phyloP scores from a whole-genome alignment of 1,140 invertebrate species.

The Nomia melanderi region DNA sequence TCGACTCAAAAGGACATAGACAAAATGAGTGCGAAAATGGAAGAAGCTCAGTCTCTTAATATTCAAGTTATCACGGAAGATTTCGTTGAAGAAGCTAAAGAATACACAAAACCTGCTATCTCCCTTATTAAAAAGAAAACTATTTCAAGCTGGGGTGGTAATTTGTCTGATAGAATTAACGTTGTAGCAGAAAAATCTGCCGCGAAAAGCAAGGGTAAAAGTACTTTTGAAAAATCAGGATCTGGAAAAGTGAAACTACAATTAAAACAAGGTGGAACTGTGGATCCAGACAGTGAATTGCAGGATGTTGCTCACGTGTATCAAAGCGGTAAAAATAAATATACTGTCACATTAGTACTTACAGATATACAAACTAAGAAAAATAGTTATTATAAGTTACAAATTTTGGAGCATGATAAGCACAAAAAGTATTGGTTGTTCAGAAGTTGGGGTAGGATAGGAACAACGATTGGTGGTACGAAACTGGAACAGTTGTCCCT shows the following conservation, averaged over 20 bases:
- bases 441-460: slow-evolving; percentile 96
- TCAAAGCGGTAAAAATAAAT: slow-evolving; percentile 84
- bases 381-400: slow-evolving; percentile 98
- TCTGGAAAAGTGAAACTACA: slow-evolving; percentile 88
- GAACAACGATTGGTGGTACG: slow-evolving; percentile 93
- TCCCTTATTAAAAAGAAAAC: slow-evolving; percentile 86
- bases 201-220: slow-evolving; percentile 82
- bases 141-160: slow-evolving; percentile 91
- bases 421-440: slow-evolving; percentile 90
- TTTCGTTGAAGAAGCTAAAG: slow-evolving; percentile 88
- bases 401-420: slow-evolving; percentile 91
- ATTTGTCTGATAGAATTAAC: slow-evolving; percentile 83
- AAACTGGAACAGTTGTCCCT: slow-evolving; percentile 86
- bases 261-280: slow-evolving; percentile 92
- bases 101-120: slow-evolving; percentile 82
- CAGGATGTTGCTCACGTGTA: slow-evolving; percentile 92
- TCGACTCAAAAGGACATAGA: slow-evolving; percentile 87
- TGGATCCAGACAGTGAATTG: slow-evolving; percentile 94
- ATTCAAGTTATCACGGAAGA: slow-evolving; percentile 90
- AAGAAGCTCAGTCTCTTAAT: slow-evolving; percentile 85
- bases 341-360: slow-evolving; percentile 89
- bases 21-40: slow-evolving; percentile 85
- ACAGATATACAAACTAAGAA: slow-evolving; percentile 93
- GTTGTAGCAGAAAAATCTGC: slow-evolving; percentile 66
- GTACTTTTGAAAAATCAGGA: slow-evolving; percentile 85